Evolutionary conservation across 2,113 vertebrate genomes (phyloP), one percentile per base, ranked within the genome.

Genomic region (Clinocottus analis): DNA sequence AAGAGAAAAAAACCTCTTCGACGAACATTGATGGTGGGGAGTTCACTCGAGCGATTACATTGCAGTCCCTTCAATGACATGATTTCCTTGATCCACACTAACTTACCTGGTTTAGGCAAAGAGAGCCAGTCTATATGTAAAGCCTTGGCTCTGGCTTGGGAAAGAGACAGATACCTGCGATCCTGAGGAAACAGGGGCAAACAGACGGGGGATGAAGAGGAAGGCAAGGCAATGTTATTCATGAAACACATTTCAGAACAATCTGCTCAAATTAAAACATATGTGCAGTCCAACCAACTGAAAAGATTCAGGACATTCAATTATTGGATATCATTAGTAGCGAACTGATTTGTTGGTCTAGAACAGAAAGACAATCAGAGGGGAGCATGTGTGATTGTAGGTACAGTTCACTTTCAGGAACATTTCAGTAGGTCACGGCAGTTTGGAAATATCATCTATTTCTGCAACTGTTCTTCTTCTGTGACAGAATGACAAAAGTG

Each of bases 91-190:
- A 12, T 29, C 33, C 31, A 27, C 13, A 13, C 5, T 19, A 1
- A 19, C 31, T 65, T 47, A 97, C 97, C 97, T 93, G 97, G 96
- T 77, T n/a, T 84, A 33, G 92, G 79, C 27, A 82, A 87, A 7
- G 95, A 93, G 58, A 84, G 84, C 97, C 97, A 99, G 83, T 99
- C 94, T 14, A 97, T 85, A 43, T 80, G 93, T 39, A 98, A 91
- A 37, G 94, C 91, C 60, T 94, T 95, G 53, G 90, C 95, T 85
- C 97, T 96, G 51, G 97, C 96, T 93, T 96, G 94, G 63, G 89
- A 90, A 5, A 99, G 91, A 43, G 96, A 81, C 90, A 98, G 79
- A 72, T 96, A 99, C 75, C 91, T 95, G 75, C 97, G 96, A 74
- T 98, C 97, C 98, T 99, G 77, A 7, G 72, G 0, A 1, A 72